Evolutionary conservation across 2,888 invertebrate genomes (phyloP), one percentile per base, ranked within the genome.

Genomic region (Hedya salicella): DNA sequence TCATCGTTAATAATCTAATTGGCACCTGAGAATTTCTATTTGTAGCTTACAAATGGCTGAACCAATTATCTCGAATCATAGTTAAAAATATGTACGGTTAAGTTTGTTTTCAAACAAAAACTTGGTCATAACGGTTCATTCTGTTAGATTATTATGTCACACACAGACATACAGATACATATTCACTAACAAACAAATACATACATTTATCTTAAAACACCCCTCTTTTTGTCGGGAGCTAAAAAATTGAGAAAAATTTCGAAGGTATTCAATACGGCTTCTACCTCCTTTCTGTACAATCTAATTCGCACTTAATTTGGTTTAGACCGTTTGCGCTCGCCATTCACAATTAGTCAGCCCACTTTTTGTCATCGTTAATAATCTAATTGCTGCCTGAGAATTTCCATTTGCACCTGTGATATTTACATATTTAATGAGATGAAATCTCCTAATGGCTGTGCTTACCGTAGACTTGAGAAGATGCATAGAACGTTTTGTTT

Each of bases 1-100:
- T 69, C 68, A 69, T 70, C 70, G 66, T 72, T 71, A 69, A 69
- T 71, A 72, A 73, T 69, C 60, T 71, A 71, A 72, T 73, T 73
- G 68, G 62, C 59, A 49, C 64, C 49, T 57, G 65, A 68, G 67
- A 68, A 67, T 68, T 72, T 71, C 71, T 70, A 73, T 73, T 72
- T 71, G 71, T 69, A 72, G 71, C 71, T 67, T n/a, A n/a, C n/a
- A n/a, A n/a, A n/a, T n/a, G n/a, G n/a, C n/a, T n/a, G n/a, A n/a
- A n/a, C n/a, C n/a, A n/a, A n/a, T n/a, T n/a, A n/a, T n/a, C n/a
- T n/a, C n/a, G n/a, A n/a, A n/a, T n/a, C n/a, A n/a, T n/a, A n/a
- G n/a, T n/a, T n/a, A n/a, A n/a, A n/a, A n/a, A n/a, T n/a, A n/a
- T n/a, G n/a, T n/a, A n/a, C n/a, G n/a, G n/a, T n/a, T n/a, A n/a